Evolutionary conservation across 1,140 invertebrate species (phyloP).

Genomic region (Trissolcus basalis): DNA sequence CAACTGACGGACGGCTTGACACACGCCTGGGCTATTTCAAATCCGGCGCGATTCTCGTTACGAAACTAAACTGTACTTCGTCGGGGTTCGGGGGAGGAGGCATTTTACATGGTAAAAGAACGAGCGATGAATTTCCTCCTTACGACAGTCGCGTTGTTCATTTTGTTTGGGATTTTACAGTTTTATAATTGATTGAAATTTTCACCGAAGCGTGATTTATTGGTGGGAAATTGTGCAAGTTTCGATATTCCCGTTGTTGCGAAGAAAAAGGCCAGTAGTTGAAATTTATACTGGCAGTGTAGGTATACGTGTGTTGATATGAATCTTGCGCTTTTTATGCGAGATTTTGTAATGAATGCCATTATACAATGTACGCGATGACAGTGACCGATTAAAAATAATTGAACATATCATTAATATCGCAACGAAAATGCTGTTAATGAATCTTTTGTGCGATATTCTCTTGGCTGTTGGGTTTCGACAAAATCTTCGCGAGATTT

Average conservation of each 20-base stretch:
- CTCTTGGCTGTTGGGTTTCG: not conserved
- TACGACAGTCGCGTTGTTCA: not conserved
- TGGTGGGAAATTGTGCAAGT: conserved; percentile 34
- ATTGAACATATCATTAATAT: conserved; percentile 41
- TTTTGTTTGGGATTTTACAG: not conserved
- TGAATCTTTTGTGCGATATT: conserved; percentile 10
- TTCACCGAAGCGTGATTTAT: conserved; percentile 28
- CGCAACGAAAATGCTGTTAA: conserved; percentile 15
- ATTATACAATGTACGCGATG: conserved; percentile 34
- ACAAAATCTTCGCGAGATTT: not conserved
- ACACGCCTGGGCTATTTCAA: conserved; percentile 3
- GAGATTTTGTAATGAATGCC: conserved; percentile 40
- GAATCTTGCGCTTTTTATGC: conserved; percentile 42
- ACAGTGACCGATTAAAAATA: conserved; percentile 54
- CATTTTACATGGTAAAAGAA: too few species aligned
- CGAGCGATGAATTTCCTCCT: too few species aligned
- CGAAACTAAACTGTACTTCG: conserved; percentile 8
- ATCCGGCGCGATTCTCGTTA: conserved; percentile 9
- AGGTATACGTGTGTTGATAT: conserved; percentile 19
- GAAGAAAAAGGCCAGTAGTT: conserved; percentile 39
- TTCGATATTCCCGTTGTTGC: conserved; percentile 31
- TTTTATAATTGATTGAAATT: conserved; percentile 34
- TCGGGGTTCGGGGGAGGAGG: too few species aligned
- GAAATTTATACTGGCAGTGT: conserved; percentile 36
- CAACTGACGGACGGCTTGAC: conserved; percentile 48